Conservation (phyloP, 2,113 vertebrate genomes). For the Scartelaos histophorus region DNA sequence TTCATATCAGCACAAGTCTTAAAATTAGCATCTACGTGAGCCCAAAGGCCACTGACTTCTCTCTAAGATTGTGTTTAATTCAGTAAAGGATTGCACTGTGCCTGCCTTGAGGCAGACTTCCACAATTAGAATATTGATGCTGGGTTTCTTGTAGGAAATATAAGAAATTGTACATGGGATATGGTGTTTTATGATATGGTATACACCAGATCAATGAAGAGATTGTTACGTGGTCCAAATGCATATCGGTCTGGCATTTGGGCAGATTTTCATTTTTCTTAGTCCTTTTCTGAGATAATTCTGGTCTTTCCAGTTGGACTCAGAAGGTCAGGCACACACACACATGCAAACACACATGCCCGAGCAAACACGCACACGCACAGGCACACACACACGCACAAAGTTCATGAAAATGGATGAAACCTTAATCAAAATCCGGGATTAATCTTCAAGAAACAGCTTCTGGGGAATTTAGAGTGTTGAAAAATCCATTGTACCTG, state of each 20-base stretch:
- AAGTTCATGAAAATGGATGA: background rate
- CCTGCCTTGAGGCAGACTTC: background rate
- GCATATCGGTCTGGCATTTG: background rate
- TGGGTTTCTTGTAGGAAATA: background rate
- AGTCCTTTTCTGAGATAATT: background rate
- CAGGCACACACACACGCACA: background rate
- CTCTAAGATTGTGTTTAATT: slow-evolving; percentile 18
- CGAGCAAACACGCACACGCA: too few relatives aligned
- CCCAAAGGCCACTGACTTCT: slow-evolving; percentile 42
- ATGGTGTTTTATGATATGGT: too few relatives aligned
- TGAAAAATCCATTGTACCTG: slow-evolving; percentile 21
- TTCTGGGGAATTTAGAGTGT: background rate
- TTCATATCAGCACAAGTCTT: slow-evolving; percentile 26
- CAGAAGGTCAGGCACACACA: background rate
- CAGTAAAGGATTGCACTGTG: background rate
- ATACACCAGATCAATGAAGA: background rate
- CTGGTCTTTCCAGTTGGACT: background rate
- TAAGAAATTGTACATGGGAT: background rate
- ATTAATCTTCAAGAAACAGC: slow-evolving; percentile 8
- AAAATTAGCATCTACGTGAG: slow-evolving; percentile 38
- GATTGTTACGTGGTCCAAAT: background rate
- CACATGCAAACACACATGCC: too few relatives aligned
- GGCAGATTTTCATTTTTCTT: background rate
- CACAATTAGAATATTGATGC: background rate
- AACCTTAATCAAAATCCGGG: background rate